phyloP scores from a whole-genome alignment of 2,113 vertebrate genomes.

The Mormyrus lacerda region DNA sequence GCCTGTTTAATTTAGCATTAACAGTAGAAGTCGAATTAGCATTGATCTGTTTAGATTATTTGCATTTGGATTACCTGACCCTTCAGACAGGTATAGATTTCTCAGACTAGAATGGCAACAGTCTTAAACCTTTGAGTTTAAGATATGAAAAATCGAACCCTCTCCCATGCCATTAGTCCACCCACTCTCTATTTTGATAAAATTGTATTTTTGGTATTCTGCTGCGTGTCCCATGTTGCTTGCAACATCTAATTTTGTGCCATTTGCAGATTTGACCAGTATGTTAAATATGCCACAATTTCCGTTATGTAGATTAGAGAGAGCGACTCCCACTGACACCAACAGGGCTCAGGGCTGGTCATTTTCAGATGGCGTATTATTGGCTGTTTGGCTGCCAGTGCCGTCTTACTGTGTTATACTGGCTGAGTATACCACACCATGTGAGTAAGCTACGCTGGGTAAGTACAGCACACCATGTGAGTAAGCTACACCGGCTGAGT shows the following conservation, averaged over 20 bases:
- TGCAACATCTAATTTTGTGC: not conserved
- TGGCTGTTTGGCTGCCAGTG: not conserved
- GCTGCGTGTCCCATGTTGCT: not conserved
- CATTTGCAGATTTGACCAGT: not conserved
- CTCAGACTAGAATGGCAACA: not conserved
- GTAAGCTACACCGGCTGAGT: not conserved
- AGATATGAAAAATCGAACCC: not conserved
- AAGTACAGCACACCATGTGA: not conserved
- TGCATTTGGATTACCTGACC: not conserved
- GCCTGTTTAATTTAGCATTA: not conserved
- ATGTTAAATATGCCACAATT: not conserved
- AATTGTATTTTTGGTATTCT: not conserved
- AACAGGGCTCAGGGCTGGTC: not conserved
- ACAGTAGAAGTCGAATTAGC: not conserved
- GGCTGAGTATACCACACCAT: not conserved
- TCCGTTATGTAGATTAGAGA: not conserved
- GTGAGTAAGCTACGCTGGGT: not conserved
- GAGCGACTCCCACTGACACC: not conserved
- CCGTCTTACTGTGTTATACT: not conserved
- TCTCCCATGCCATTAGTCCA: not conserved
- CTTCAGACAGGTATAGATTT: not conserved
- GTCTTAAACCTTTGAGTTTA: not conserved
- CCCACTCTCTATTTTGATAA: not conserved
- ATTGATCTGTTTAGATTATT: not conserved
- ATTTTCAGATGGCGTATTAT: not conserved